These are phyloP conservation scores for Opisthocomus hoazin DNA, from an alignment of 2,113 vertebrate genomes.

Conservation along the genomic window DNA sequence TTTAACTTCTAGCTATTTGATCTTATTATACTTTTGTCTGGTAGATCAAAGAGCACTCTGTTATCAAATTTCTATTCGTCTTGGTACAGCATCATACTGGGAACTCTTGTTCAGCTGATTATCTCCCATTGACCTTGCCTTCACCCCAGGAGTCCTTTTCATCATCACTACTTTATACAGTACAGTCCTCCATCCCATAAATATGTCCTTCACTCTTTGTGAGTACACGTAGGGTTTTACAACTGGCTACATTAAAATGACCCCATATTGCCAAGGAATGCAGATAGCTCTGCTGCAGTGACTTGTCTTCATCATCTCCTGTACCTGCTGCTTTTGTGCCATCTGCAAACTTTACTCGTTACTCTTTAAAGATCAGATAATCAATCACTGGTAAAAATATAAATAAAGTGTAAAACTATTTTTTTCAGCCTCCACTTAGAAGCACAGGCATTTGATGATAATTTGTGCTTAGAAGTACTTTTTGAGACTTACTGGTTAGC, in stretches of 20 bases:
- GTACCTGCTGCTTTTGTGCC: neutral
- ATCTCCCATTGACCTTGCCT: neutral
- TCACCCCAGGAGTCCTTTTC: neutral
- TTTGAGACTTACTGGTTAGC: neutral
- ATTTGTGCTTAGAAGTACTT: neutral
- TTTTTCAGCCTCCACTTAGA: neutral
- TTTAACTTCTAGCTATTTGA: neutral
- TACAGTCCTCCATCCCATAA: neutral
- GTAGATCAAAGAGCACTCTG: neutral
- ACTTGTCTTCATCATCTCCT: neutral
- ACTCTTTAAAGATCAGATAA: neutral
- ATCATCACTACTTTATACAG: neutral
- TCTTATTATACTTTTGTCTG: neutral
- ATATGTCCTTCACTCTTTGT: neutral
- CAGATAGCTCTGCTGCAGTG: neutral
- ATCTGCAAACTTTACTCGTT: neutral
- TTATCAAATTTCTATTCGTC: neutral
- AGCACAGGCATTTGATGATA: neutral
- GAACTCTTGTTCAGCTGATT: conserved; percentile 19
- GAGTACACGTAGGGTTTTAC: neutral
- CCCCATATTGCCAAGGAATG: neutral
- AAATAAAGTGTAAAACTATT: neutral
- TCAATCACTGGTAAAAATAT: neutral
- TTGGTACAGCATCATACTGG: neutral
- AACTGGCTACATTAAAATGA: neutral